Percentiles rank a stretch among this genome's conserved stretches.
phyloP scores from a whole-genome alignment of 2,113 vertebrate genomes.

The Hepsetus odoe region DNA sequence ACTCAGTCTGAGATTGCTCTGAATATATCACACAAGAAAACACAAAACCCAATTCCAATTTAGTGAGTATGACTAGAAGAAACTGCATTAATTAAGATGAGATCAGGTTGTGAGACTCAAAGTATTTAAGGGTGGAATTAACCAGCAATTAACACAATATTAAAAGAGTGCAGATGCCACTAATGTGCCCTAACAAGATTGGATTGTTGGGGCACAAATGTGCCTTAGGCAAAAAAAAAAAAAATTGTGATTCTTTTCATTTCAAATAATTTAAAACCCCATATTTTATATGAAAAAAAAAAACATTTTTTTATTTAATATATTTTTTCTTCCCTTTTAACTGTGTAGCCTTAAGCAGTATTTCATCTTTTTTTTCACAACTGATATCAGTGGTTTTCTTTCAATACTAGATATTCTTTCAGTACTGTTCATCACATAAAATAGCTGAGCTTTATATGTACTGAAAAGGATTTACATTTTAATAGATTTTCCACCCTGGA shows the following conservation, averaged over 20 bases:
- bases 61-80: neutral
- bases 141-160: slow-evolving; percentile 32
- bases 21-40: slow-evolving; percentile 8
- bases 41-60: slow-evolving; percentile 5
- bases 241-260: neutral
- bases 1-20: slow-evolving; percentile 5
- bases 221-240: neutral
- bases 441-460: no score
- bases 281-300: neutral
- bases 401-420: neutral
- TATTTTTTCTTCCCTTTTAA: no score
- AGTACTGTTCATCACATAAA: no score
- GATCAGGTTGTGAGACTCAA: slow-evolving; percentile 18
- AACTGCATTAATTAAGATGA: slow-evolving; percentile 26
- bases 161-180: neutral
- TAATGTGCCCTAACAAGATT: neutral
- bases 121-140: slow-evolving; percentile 37
- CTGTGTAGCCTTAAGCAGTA: no score
- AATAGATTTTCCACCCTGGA: no score
- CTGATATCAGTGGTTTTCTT: no score
- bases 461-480: no score
- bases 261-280: neutral
- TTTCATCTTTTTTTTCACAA: no score
- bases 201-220: neutral
- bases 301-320: no score